Conservation (phyloP, 1,140 invertebrate species). For the Aphelinus certus region DNA sequence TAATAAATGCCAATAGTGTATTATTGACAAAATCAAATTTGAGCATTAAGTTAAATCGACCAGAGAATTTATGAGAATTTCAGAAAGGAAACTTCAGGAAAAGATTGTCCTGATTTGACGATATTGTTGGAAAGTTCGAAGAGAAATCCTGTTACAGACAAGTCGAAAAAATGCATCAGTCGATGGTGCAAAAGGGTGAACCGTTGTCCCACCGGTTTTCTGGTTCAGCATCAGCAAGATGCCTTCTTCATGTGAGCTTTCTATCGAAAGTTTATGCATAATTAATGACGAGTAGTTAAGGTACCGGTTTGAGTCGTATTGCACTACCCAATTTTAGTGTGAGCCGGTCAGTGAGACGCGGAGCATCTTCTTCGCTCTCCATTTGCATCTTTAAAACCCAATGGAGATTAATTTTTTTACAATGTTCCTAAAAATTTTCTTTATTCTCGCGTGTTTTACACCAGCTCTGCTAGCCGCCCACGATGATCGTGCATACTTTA, state of each 20-base stretch:
- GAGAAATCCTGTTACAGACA: no score
- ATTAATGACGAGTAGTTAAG: slow-evolving; percentile 40
- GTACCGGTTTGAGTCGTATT: slow-evolving; percentile 20
- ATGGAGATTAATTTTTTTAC: neutral
- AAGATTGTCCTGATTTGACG: no score
- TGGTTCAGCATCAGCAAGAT: no score
- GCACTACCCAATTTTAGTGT: slow-evolving; percentile 44
- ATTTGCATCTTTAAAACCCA: neutral
- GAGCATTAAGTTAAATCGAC: no score
- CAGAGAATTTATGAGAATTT: no score
- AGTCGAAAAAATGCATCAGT: no score
- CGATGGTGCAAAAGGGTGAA: neutral
- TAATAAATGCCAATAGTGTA: no score
- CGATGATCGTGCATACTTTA: neutral
- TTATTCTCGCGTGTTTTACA: no score
- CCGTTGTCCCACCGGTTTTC: slow-evolving; percentile 11
- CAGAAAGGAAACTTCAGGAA: no score
- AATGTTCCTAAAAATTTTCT: neutral
- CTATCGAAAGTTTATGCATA: slow-evolving; percentile 50
- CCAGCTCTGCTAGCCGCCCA: no score
- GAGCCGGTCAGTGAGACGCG: slow-evolving; percentile 12
- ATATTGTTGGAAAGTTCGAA: no score
- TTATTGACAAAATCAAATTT: no score
- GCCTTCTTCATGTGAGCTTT: slow-evolving; percentile 35
- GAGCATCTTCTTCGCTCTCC: slow-evolving; percentile 7